phyloP scores from a whole-genome alignment of 1,140 invertebrate genomes.

The Rhysida immarginata region DNA sequence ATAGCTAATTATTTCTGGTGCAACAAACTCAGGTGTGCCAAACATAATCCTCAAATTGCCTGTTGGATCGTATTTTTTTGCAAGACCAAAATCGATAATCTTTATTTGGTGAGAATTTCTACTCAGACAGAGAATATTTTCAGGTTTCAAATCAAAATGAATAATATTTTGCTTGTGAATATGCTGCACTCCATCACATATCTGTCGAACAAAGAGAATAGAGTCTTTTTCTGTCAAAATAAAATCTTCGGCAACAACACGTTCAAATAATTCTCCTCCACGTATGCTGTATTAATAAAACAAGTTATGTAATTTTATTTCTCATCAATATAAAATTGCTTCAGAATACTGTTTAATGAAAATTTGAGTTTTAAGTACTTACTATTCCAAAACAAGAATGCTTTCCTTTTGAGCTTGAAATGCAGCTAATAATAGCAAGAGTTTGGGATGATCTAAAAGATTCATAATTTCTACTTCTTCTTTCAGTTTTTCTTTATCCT shows the following conservation, averaged over 20 bases:
- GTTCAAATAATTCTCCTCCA: slow-evolving; percentile 81
- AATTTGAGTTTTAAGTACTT: no score
- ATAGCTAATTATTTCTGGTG: slow-evolving; percentile 84
- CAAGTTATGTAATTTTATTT: no score
- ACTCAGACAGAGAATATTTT: slow-evolving; percentile 81
- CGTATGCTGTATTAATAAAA: slow-evolving; percentile 47
- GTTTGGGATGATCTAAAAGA: slow-evolving; percentile 66
- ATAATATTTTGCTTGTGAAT: slow-evolving; percentile 74
- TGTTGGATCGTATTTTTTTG: slow-evolving; percentile 53
- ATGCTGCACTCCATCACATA: slow-evolving; percentile 74
- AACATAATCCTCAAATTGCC: slow-evolving; percentile 61
- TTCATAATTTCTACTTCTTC: slow-evolving; percentile 91
- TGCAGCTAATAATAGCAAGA: slow-evolving; percentile 71
- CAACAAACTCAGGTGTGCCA: slow-evolving; percentile 85
- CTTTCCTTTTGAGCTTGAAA: slow-evolving; percentile 73
- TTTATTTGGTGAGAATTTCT: slow-evolving; percentile 67
- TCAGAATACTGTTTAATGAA: no score
- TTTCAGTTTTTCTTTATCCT: slow-evolving; percentile 68
- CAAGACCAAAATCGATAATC: slow-evolving; percentile 81
- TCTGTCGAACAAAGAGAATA: slow-evolving; percentile 78
- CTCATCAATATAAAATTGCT: no score
- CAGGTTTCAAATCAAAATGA: slow-evolving; percentile 83
- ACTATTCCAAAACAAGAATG: slow-evolving; percentile 89
- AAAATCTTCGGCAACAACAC: slow-evolving; percentile 81
- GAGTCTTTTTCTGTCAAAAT: slow-evolving; percentile 78